These are phyloP conservation scores for Huso huso DNA, from an alignment of 2,797 vertebrate genomes.

Conservation along the genomic window DNA sequence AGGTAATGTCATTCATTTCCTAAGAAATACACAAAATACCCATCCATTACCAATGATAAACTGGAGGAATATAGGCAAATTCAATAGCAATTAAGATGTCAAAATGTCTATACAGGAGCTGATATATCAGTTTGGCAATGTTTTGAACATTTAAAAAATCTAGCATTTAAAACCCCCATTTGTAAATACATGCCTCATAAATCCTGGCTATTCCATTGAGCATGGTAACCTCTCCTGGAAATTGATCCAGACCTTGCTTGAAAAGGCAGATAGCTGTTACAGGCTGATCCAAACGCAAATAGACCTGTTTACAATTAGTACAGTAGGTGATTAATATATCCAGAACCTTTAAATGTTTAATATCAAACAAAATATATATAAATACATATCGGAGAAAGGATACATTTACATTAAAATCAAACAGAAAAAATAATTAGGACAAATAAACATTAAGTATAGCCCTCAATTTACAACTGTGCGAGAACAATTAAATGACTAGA, in stretches of 20 bases:
- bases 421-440: too few relatives aligned
- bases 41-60: neutral
- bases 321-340: neutral
- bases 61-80: neutral
- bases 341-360: neutral
- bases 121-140: constrained; percentile 3
- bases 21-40: constrained; percentile 36
- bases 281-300: constrained; percentile 88
- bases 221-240: constrained; percentile 89
- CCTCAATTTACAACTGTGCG: too few relatives aligned
- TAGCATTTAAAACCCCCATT: too few relatives aligned
- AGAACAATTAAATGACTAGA: too few relatives aligned
- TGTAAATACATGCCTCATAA: constrained; percentile 66
- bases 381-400: too few relatives aligned
- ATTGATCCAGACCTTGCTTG: constrained; percentile 89
- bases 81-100: neutral
- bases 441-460: too few relatives aligned
- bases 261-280: constrained; percentile 86
- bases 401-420: too few relatives aligned
- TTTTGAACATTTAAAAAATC: neutral
- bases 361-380: constrained; percentile 25
- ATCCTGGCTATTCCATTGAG: constrained; percentile 91
- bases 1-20: constrained; percentile 89
- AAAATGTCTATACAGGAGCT: neutral
- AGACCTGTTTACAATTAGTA: constrained; percentile 66